Percentiles rank a stretch among this genome's conserved stretches.
Conservation (phyloP, 1,140 invertebrate genomes). For the Pogonomyrmex californicus region DNA sequence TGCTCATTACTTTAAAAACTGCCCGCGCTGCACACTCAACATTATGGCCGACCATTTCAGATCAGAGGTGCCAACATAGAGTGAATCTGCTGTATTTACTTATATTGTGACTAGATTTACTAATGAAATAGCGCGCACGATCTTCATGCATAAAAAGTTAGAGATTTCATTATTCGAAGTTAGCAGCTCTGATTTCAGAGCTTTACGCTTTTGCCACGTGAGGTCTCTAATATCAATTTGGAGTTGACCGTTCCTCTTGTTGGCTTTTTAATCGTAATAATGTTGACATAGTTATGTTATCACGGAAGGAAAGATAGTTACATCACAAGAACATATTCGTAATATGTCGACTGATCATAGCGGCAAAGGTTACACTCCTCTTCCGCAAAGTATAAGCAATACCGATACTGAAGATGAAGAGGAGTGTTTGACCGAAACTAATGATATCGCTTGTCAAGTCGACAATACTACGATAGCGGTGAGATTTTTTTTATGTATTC, state of each 20-base stretch:
- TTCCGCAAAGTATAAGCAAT: slow-evolving; percentile 91
- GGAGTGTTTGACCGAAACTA: slow-evolving; percentile 71
- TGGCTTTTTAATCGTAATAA: neutral
- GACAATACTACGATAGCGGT: slow-evolving; percentile 49
- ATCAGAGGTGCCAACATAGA: too few relatives aligned
- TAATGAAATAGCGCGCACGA: too few relatives aligned
- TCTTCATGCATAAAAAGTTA: too few relatives aligned
- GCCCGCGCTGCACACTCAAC: too few relatives aligned
- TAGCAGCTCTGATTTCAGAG: neutral
- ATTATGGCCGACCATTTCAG: too few relatives aligned
- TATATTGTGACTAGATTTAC: too few relatives aligned
- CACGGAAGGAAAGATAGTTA: neutral
- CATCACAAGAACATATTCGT: neutral
- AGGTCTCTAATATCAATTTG: neutral
- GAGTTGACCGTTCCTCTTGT: neutral
- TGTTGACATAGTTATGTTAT: neutral
- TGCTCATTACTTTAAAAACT: too few relatives aligned
- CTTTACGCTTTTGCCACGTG: neutral
- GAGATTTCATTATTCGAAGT: neutral
- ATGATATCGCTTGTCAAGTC: slow-evolving; percentile 44
- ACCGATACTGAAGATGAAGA: slow-evolving; percentile 92
- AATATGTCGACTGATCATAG: slow-evolving; percentile 72
- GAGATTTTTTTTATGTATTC: neutral
- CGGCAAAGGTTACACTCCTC: slow-evolving; percentile 88
- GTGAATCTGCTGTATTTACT: too few relatives aligned